These are phyloP conservation scores for Toxotes chatareus DNA, from an alignment of 2,113 vertebrate genomes.

Conservation along the genomic window DNA sequence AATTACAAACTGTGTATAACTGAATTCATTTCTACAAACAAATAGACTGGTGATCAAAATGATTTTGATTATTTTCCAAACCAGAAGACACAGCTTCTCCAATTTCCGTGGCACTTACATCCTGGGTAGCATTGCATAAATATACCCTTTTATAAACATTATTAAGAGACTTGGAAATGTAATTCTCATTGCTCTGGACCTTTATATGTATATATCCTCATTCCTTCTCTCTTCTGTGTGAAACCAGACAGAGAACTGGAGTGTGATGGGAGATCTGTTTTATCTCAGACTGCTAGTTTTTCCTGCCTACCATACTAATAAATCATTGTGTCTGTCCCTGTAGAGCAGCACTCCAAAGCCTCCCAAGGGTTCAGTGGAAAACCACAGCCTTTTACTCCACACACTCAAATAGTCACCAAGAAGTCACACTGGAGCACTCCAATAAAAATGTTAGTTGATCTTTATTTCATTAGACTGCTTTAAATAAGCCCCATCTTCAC, in stretches of 20 bases:
- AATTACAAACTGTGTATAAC: constrained; percentile 21
- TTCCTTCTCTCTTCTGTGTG: neutral
- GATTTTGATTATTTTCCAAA: constrained; percentile 13
- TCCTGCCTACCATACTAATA: constrained; percentile 64
- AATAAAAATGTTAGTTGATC: constrained; percentile 68
- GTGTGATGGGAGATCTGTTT: constrained; percentile 69
- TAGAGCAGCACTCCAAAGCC: constrained; percentile 63
- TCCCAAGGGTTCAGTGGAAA: constrained; percentile 74
- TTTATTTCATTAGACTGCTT: constrained; percentile 72
- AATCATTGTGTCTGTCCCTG: constrained; percentile 69
- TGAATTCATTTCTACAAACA: constrained; percentile 7
- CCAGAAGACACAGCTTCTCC: neutral
- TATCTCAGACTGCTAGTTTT: constrained; percentile 69
- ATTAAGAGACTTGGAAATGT: constrained; percentile 16
- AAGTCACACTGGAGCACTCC: constrained; percentile 57
- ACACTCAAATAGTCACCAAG: constrained; percentile 48
- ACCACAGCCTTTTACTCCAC: constrained; percentile 67
- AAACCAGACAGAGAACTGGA: constrained; percentile 40
- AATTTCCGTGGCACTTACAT: constrained; percentile 6
- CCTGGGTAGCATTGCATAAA: neutral
- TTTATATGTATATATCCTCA: constrained; percentile 25
- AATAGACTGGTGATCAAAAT: constrained; percentile 1
- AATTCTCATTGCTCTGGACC: constrained; percentile 7
- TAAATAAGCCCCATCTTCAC: constrained; percentile 66
- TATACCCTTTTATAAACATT: constrained; percentile 16